These are phyloP conservation scores for Sebastes matsubarae DNA, from an alignment of 2,797 vertebrate genomes.

Conservation along the genomic window DNA sequence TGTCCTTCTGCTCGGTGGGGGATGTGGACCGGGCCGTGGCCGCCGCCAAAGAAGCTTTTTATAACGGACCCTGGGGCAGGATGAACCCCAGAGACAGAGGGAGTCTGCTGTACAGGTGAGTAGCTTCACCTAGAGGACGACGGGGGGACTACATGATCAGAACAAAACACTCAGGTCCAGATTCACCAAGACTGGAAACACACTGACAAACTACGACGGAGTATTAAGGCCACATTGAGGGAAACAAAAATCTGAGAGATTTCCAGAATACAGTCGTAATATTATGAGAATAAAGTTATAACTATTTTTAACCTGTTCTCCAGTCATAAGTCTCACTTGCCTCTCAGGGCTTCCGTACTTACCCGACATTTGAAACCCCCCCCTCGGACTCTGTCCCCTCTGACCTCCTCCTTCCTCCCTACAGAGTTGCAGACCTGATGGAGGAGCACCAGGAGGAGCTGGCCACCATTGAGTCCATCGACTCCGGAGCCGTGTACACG, in stretches of 20 bases:
- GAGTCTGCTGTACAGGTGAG: slow-evolving; percentile 89
- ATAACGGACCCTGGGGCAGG: slow-evolving; percentile 90
- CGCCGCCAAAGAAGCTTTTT: slow-evolving; percentile 93
- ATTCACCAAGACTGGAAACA: no score
- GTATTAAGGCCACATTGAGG: no score
- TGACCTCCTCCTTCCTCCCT: not conserved
- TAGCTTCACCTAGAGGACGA: slow-evolving; percentile 23
- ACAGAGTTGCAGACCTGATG: slow-evolving; percentile 89
- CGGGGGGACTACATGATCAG: no score
- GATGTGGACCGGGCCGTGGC: slow-evolving; percentile 95
- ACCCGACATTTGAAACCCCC: no score
- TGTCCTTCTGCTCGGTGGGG: slow-evolving; percentile 88
- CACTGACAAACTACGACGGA: no score
- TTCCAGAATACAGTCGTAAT: no score
- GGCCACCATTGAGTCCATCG: slow-evolving; percentile 89
- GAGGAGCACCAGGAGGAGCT: slow-evolving; percentile 90
- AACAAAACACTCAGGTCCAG: no score
- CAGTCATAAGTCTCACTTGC: no score
- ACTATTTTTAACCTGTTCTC: no score
- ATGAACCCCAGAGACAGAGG: slow-evolving; percentile 96
- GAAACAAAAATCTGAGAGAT: no score
- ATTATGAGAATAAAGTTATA: rapidly evolving
- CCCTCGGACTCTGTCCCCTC: not conserved
- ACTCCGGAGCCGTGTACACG: slow-evolving; percentile 90
- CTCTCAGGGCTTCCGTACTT: no score